Percentiles rank a stretch among this genome's conserved stretches.
These are phyloP conservation scores for Gobiocypris rarus DNA, from an alignment of 2,113 vertebrate species.

Conservation along the genomic window DNA sequence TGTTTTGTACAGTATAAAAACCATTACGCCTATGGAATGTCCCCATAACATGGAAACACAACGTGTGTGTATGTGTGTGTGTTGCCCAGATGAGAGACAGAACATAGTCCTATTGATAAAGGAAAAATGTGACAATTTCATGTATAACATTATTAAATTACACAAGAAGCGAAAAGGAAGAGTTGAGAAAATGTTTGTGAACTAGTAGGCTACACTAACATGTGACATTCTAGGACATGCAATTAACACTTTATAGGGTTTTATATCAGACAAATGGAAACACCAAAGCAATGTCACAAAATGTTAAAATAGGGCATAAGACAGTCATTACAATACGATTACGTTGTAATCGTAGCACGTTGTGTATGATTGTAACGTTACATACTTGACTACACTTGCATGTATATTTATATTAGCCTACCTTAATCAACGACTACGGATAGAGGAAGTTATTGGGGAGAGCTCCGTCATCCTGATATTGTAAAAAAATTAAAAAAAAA, in stretches of 20 bases:
- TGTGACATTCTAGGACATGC: too few species aligned
- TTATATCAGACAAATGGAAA: constrained; percentile 4
- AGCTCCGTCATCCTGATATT: neutral
- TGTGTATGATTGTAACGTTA: too few species aligned
- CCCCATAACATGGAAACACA: neutral
- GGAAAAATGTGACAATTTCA: too few species aligned
- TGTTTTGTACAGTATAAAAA: too few species aligned
- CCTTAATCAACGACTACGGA: neutral
- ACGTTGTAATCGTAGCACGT: too few species aligned
- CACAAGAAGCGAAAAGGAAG: too few species aligned
- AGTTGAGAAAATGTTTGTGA: too few species aligned
- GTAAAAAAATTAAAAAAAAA: neutral
- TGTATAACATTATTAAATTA: too few species aligned
- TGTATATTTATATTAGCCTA: neutral
- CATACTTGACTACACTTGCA: neutral
- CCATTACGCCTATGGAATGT: too few species aligned
- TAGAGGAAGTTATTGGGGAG: neutral
- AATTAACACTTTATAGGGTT: neutral
- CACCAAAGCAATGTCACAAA: neutral
- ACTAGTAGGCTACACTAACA: too few species aligned
- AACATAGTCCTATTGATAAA: neutral
- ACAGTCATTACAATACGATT: neutral
- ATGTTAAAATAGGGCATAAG: neutral
- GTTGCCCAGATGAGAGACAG: neutral
- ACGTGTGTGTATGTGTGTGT: neutral